Base-by-base conservation (phyloP, 2,888 invertebrate species). In the Chrysolina oricalcia region DNA sequence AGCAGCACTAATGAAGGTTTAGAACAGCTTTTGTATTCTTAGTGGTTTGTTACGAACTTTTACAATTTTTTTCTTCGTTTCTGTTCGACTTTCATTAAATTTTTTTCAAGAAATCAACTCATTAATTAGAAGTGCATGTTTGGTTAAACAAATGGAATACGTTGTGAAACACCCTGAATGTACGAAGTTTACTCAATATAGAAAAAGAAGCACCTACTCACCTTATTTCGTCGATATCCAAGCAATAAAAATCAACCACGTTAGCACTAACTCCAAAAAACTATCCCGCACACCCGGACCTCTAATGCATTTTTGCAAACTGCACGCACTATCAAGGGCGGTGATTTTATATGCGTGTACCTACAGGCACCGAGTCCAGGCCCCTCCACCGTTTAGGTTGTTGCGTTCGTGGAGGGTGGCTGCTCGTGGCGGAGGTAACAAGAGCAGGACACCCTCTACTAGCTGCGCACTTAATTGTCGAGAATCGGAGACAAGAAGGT, bases 311-410 rank as follows among this genome's bases (percentile, higher is more conserved):
- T 81, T 81, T 78, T 75, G 79, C 80, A 78, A 81, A 85, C 86
- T 85, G 83, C 82, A 80, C 80, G 63, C 74, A 75, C 69, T 76
- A 80, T 83, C 82, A 83, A 74, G 86, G 86, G 85, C 86, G 85
- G 83, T 83, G 84, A 81, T 82, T 84, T 85, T 87, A 86, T 86
- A 86, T 82, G 80, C 77, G 70, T 72, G 75, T 76, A 46, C 40
- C 59, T 59, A n/a, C 23, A 59, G 59, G 59, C 59, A 15, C 27
- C 8, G n/a, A 27, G 35, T n/a, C 11, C n/a, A 15, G 75, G 82
- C 86, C 87, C 86, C 85, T 83, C 86, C 84, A 81, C 73, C 15
- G 23, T 59, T 59, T 27, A 59, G 59, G 27, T n/a, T 46, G 46
- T n/a, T 6, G 46, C 46, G 46, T 46, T 46, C 46, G n/a, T 46